Evolutionary conservation across 2,888 invertebrate genomes (phyloP), one percentile per base, ranked within the genome.

Genomic region (Drosophila aldrichi): DNA sequence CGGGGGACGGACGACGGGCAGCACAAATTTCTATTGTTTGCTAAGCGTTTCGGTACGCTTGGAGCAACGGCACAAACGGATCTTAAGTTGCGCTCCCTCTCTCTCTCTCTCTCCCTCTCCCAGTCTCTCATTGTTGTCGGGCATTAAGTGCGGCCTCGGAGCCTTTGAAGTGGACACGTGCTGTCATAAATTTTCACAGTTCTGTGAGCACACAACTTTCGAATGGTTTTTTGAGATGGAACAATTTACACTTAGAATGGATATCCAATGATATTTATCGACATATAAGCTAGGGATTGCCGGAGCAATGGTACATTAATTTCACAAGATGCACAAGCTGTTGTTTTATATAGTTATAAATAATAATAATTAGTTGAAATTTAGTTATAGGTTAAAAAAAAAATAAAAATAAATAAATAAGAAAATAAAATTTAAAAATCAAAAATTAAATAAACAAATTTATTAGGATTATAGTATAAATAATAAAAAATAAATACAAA

Each of bases 41-140:
- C 84, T 84, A 89, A 86, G 90, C 86, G 90, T 79, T 89, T 81
- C 71, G 88, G 68, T 74, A 74, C 68, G 68, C 70, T 71, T 71
- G 18, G 59, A 55, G 67, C 77, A 32, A 55, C 14, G 58, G 32
- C 38, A 18, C 38, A 38, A 57, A 36, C 51, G 72, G 73, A 56
- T 16, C 57, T 38, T 14, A 70, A 62, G 56, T 51, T 56, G 55
- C 36, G n/a, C 12, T 8, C 25, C 25, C 8, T 6, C 36, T 2
- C 16, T 6, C 6, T 38, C 36, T 14, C 38, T n/a, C n/a, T n/a
- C 38, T n/a, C 38, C 3, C 38, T 40, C 40, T 40, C 38, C 3
- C 16, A 7, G 7, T 38, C 16, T 38, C 38, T 14, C 25, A 10
- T 7, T 48, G 48, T 32, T 48, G 48, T 10, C 59, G 54, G 64